A percentile compares a stretch with the other conserved stretches of the same genome.
Conservation (phyloP, 1,140 invertebrate genomes). For the Sitobion miscanthi region DNA sequence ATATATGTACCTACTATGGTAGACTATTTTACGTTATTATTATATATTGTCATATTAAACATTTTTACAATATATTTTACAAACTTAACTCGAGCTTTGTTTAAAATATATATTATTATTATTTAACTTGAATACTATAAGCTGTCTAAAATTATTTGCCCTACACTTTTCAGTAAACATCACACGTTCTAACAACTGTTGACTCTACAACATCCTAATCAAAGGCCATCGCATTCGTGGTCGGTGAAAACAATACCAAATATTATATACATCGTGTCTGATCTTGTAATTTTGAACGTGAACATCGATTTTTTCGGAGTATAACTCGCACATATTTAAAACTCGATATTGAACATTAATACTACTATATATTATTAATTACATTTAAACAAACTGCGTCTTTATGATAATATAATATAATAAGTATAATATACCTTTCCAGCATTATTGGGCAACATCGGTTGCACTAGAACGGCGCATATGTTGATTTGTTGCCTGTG, state of each 20-base stretch:
- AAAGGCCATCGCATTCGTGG: not conserved
- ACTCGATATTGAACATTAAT: not conserved
- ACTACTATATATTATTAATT: too few species aligned
- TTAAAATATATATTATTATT: not conserved
- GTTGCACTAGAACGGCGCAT: constrained; percentile 60
- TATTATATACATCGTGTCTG: not conserved
- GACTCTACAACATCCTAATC: not conserved
- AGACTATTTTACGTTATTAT: too few species aligned
- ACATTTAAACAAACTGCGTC: not conserved
- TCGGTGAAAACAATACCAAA: not conserved
- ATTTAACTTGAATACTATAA: not conserved
- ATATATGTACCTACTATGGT: too few species aligned
- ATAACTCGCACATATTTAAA: not conserved
- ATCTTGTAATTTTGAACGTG: not conserved
- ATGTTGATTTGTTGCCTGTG: constrained; percentile 66
- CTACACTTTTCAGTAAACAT: not conserved
- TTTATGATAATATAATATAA: not conserved
- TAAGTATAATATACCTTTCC: not conserved
- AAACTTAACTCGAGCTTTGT: not conserved
- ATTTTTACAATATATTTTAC: not conserved
- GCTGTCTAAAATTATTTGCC: not conserved
- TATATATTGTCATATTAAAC: too few species aligned
- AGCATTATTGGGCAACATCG: constrained; percentile 24
- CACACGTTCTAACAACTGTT: not conserved
- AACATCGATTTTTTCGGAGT: not conserved